These are phyloP conservation scores for Hirundichthys speculiger DNA, from an alignment of 2,113 vertebrate genomes.

Conservation along the genomic window DNA sequence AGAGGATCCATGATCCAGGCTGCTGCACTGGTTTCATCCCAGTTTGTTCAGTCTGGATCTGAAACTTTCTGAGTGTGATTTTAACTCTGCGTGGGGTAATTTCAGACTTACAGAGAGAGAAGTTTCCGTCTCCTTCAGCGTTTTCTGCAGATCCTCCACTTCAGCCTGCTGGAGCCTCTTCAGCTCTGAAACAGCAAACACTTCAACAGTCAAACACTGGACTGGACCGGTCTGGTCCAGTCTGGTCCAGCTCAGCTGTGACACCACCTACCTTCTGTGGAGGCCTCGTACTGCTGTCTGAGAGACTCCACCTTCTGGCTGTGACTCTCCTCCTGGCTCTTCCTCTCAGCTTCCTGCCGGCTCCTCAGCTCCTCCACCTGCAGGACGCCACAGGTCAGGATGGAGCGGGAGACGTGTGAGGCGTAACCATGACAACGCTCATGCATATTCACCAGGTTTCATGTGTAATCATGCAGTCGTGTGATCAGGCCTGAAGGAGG, in stretches of 20 bases:
- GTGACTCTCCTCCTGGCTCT: conserved; percentile 85
- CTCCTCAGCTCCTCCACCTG: conserved; percentile 90
- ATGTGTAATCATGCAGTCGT: no score
- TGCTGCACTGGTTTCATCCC: no score
- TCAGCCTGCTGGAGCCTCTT: conserved; percentile 83
- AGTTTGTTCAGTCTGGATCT: no score
- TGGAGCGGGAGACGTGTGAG: background rate
- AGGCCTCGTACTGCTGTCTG: conserved; percentile 82
- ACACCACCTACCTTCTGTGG: conserved; percentile 85
- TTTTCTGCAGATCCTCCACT: conserved; percentile 81
- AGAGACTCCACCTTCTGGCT: conserved; percentile 82
- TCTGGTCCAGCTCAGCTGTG: no score
- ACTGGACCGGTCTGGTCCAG: no score
- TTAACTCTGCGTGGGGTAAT: no score
- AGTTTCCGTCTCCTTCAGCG: conserved; percentile 83
- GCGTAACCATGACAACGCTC: no score
- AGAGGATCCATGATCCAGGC: no score
- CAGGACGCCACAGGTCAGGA: background rate
- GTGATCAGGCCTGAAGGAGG: no score
- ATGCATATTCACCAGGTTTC: no score
- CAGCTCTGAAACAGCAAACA: conserved; percentile 81
- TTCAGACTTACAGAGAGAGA: conserved; percentile 86
- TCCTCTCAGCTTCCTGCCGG: conserved; percentile 86
- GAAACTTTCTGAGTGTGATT: no score
- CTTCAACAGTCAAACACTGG: no score